Percentiles rank a stretch among this genome's conserved stretches.
These are phyloP conservation scores for Cladorhizidae sp. DNA, from an alignment of 37 sponge, comb jelly and placozoan genomes.

Conservation along the genomic window DNA sequence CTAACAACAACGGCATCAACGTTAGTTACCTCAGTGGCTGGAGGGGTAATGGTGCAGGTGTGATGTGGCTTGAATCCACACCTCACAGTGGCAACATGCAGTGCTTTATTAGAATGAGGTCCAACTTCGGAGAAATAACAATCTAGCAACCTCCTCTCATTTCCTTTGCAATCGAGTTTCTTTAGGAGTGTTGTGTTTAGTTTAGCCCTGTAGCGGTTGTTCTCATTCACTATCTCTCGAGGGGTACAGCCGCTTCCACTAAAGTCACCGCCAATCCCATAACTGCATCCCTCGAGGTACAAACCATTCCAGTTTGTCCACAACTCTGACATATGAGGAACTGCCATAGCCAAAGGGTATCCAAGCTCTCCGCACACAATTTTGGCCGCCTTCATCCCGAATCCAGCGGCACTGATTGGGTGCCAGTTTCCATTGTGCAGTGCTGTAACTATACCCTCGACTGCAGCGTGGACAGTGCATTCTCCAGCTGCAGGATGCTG, in stretches of 20 bases:
- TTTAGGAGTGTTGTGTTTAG: conserved; percentile 15
- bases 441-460: conserved; percentile 57
- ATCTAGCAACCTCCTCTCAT: conserved; percentile 32
- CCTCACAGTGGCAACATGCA: conserved; percentile 59
- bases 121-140: conserved; percentile 46
- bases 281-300: neutral
- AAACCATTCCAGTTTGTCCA: conserved; percentile 33
- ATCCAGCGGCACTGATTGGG: conserved; percentile 44
- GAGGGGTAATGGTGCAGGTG: conserved; percentile 5
- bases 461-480: conserved; percentile 25
- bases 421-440: conserved; percentile 37
- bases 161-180: conserved; percentile 44
- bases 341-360: conserved; percentile 45
- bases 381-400: conserved; percentile 26
- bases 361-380: conserved; percentile 76
- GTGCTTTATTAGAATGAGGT: neutral
- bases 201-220: neutral
- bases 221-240: neutral
- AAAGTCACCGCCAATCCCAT: neutral
- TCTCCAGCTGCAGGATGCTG: conserved; percentile 15
- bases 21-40: conserved; percentile 18
- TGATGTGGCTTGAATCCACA: conserved; percentile 60
- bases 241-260: neutral
- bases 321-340: conserved; percentile 23
- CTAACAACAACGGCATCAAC: neutral